Conservation (phyloP, 2,888 invertebrate species). For the Gastrophysa polygoni region DNA sequence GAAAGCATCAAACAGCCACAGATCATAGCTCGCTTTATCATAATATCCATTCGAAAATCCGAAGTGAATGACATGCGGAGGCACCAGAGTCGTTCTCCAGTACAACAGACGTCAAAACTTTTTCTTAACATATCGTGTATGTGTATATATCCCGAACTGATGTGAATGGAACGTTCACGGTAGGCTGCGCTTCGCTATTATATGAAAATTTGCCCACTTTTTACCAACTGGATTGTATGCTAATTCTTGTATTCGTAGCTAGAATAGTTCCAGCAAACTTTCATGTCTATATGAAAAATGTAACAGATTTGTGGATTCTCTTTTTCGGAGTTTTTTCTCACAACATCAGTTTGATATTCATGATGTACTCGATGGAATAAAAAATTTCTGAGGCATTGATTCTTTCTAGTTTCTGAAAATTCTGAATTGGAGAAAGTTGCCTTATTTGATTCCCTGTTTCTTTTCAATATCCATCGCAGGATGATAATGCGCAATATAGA, state of each 20-base stretch:
- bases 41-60: conserved; percentile 39
- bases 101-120: conserved; percentile 41
- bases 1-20: conserved; percentile 6
- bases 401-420: no score
- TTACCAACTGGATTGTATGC: conserved; percentile 38
- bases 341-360: no score
- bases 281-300: conserved; percentile 23
- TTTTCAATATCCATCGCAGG: no score
- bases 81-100: conserved; percentile 27
- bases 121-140: conserved; percentile 39
- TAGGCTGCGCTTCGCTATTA: conserved; percentile 34
- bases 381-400: no score
- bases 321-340: no score
- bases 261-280: conserved; percentile 34
- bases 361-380: no score
- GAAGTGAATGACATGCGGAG: conserved; percentile 36
- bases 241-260: conserved; percentile 32
- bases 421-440: no score
- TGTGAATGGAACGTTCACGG: conserved; percentile 39
- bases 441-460: no score
- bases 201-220: conserved; percentile 40
- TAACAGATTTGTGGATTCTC: conserved; percentile 4
- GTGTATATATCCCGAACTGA: conserved; percentile 37
- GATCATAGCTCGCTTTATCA: conserved; percentile 28
- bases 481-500: no score